Conservation (phyloP, 1,140 invertebrate species). For the Drosophila repletoides region DNA sequence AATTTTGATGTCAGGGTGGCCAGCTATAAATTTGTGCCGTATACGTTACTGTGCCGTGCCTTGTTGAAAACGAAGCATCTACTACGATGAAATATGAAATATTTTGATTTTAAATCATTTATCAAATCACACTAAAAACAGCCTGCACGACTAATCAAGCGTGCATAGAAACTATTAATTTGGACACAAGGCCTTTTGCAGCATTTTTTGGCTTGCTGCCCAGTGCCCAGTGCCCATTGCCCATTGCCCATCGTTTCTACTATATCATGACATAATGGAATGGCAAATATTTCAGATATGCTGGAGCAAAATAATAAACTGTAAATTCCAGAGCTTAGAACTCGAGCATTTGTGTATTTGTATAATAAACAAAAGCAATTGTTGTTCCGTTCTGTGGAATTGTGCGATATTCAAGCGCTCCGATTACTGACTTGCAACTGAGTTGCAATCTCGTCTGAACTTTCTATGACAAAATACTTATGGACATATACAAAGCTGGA, state of each 20-base stretch:
- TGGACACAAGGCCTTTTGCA: constrained; percentile 25
- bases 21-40: too few species aligned
- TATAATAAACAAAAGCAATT: constrained; percentile 4
- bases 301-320: neutral
- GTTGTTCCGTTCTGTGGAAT: neutral
- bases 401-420: neutral
- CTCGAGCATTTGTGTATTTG: constrained; percentile 5
- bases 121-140: too few species aligned
- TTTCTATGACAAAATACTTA: too few species aligned
- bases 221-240: constrained; percentile 6
- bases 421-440: neutral
- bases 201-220: neutral
- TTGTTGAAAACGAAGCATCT: too few species aligned
- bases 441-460: neutral
- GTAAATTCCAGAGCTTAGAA: constrained; percentile 16
- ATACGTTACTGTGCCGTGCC: too few species aligned
- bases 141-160: constrained; percentile 20
- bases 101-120: neutral
- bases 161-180: constrained; percentile 27
- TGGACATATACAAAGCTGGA: too few species aligned
- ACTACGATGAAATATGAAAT: constrained; percentile 9
- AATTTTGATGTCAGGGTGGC: too few species aligned
- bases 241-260: neutral
- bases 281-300: constrained; percentile 12
- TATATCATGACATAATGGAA: neutral